phyloP scores from a whole-genome alignment of 2,888 invertebrate genomes.

The Eupithecia inturbata region DNA sequence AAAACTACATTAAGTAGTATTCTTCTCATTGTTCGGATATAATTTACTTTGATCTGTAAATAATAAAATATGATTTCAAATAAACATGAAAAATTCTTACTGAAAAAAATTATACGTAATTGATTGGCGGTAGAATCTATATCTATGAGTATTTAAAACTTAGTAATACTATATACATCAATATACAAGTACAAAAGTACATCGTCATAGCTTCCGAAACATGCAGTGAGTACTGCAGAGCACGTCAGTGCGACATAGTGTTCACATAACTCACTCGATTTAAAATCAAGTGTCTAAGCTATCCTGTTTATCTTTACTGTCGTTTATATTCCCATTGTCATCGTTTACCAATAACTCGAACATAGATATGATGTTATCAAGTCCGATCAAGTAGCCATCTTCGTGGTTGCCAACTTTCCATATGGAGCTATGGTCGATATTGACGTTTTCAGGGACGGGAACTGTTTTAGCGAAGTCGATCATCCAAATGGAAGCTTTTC shows the following conservation, averaged over 20 bases:
- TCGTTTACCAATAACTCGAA: slow-evolving; percentile 87
- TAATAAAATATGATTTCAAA: slow-evolving; percentile 1
- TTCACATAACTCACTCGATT: slow-evolving; percentile 51
- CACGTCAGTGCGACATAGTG: slow-evolving; percentile 56
- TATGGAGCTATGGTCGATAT: slow-evolving; percentile 90
- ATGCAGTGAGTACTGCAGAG: slow-evolving; percentile 49
- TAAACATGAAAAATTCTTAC: not conserved
- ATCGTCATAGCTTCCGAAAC: slow-evolving; percentile 49
- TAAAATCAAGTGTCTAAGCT: slow-evolving; percentile 74
- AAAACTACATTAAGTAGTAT: slow-evolving; percentile 13
- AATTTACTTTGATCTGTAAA: slow-evolving; percentile 7
- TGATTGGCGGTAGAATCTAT: slow-evolving; percentile 63
- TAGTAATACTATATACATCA: slow-evolving; percentile 75
- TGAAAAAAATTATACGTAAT: not conserved
- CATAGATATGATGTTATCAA: slow-evolving; percentile 94
- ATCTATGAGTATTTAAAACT: slow-evolving; percentile 76
- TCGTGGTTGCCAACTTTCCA: slow-evolving; percentile 99
- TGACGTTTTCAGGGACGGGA: slow-evolving; percentile 88
- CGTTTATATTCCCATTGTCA: slow-evolving; percentile 72
- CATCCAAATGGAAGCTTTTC: slow-evolving; percentile 96
- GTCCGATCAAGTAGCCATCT: slow-evolving; percentile 96
- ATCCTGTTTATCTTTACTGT: slow-evolving; percentile 70
- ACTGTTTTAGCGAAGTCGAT: slow-evolving; percentile 99
- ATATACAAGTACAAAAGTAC: slow-evolving; percentile 54
- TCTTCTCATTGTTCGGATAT: not conserved